Conservation (phyloP, 2,113 vertebrate species). For the Eupsittula cactorum region DNA sequence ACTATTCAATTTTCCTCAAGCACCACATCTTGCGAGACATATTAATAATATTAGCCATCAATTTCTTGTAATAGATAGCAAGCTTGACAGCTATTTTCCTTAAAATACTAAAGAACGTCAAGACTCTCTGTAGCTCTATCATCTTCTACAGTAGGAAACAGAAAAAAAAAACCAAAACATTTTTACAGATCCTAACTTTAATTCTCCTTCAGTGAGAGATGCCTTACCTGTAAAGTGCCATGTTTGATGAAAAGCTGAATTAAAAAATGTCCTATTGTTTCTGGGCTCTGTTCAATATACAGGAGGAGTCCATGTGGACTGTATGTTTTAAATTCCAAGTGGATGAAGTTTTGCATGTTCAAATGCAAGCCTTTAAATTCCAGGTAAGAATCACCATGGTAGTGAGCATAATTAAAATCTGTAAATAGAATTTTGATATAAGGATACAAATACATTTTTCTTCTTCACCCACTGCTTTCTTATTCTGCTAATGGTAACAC, state of each 20-base stretch:
- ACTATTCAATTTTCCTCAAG: background rate
- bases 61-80: background rate
- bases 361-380: conserved; percentile 81
- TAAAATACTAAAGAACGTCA: background rate
- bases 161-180: background rate
- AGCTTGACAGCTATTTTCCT: background rate
- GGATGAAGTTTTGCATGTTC: conserved; percentile 72
- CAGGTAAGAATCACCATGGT: conserved; percentile 81
- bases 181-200: background rate
- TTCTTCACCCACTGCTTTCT: background rate
- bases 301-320: conserved; percentile 77
- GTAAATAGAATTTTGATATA: conserved; percentile 24
- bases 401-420: conserved; percentile 76
- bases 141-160: background rate
- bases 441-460: background rate
- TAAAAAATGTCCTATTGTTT: conserved; percentile 63
- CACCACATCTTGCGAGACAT: background rate
- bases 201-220: background rate
- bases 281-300: conserved; percentile 74
- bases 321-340: conserved; percentile 79
- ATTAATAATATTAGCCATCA: background rate
- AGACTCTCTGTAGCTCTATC: background rate
- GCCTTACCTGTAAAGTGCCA: conserved; percentile 80
- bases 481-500: background rate
- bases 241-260: conserved; percentile 79